Evolutionary conservation across 2,888 invertebrate species (phyloP).

Genomic region (Epinotia brunnichana): DNA sequence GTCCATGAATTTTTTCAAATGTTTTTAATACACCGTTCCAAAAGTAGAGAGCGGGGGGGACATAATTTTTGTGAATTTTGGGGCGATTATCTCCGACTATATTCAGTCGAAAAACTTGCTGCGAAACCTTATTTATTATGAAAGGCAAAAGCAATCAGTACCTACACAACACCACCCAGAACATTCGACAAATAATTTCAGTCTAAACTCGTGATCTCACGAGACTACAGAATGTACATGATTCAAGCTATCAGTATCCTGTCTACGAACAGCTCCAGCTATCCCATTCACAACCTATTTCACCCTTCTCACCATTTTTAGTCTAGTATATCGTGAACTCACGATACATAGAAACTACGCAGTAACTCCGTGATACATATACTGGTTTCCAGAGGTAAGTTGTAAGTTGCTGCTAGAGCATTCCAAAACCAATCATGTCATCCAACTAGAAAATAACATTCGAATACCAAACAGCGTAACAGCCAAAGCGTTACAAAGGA

Average conservation of each 20-base stretch:
- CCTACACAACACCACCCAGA: background rate
- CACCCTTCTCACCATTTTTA: background rate
- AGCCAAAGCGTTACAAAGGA: background rate
- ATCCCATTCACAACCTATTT: background rate
- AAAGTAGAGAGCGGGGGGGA: too few species aligned
- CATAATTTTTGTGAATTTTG: too few species aligned
- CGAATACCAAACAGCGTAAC: background rate
- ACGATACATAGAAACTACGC: background rate
- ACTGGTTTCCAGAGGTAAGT: background rate
- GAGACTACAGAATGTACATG: background rate
- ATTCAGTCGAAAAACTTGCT: too few species aligned
- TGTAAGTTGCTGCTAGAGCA: background rate
- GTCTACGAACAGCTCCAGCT: background rate
- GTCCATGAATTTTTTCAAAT: too few species aligned
- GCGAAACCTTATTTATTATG: too few species aligned
- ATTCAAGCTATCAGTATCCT: background rate
- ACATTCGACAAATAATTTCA: background rate
- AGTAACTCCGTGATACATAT: background rate
- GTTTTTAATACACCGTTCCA: too few species aligned
- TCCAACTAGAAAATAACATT: constrained; percentile 15
- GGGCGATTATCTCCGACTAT: too few species aligned
- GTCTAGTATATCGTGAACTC: background rate
- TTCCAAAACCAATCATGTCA: constrained; percentile 20
- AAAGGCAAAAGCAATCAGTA: background rate
- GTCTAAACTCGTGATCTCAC: background rate